Percentiles rank a stretch among this genome's conserved stretches.
These are phyloP conservation scores for Aplidium turbinatum DNA, from an alignment of 23 tunicate genomes.

Conservation along the genomic window DNA sequence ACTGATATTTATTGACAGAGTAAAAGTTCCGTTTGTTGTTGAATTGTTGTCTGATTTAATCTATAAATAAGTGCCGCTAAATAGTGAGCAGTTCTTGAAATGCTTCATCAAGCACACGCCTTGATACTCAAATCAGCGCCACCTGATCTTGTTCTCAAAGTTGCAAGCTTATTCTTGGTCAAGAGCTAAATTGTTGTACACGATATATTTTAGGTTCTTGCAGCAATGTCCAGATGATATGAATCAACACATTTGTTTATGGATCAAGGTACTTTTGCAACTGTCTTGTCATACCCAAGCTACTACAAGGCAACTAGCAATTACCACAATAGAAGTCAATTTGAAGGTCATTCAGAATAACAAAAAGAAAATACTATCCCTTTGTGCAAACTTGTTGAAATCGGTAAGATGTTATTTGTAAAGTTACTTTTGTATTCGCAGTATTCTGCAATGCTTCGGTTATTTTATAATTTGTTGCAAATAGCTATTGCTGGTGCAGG, in stretches of 20 bases:
- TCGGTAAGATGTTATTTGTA: conserved; percentile 11
- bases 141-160: too few species aligned
- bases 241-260: conserved; percentile 16
- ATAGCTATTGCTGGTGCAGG: background rate
- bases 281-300: conserved; percentile 25
- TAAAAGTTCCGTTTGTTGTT: too few species aligned
- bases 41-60: too few species aligned
- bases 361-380: conserved; percentile 23
- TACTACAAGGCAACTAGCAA: conserved; percentile 3
- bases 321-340: conserved; percentile 15
- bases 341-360: background rate
- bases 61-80: too few species aligned
- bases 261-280: conserved; percentile 20
- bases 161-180: too few species aligned
- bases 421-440: too few species aligned
- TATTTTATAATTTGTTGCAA: background rate
- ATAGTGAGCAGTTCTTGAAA: too few species aligned
- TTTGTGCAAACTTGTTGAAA: conserved; percentile 17
- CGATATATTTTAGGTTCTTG: conserved; percentile 25
- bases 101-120: too few species aligned
- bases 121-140: too few species aligned
- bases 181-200: background rate
- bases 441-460: too few species aligned
- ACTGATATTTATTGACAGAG: too few species aligned
- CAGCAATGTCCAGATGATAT: conserved; percentile 41